Evolutionary conservation across 2,888 invertebrate species (phyloP).

Genomic region (Aleiodes testaceus): DNA sequence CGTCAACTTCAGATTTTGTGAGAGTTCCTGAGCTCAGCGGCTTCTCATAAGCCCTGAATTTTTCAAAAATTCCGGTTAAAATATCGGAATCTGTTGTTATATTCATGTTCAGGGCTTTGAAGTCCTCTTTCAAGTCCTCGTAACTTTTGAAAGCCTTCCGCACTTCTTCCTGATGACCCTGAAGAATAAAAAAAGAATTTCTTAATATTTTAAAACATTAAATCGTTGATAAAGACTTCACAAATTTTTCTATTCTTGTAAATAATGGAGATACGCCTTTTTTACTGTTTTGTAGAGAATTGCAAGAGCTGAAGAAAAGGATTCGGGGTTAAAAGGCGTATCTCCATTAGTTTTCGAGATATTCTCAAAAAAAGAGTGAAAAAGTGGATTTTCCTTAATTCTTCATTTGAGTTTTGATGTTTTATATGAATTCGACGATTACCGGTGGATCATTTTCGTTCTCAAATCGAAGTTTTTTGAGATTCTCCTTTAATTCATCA

Average conservation of each 20-base stretch:
- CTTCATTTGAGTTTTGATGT: no score
- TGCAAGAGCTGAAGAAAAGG: not conserved
- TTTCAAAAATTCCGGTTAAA: slow-evolving; percentile 75
- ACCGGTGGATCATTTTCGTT: slow-evolving; percentile 54
- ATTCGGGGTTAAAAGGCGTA: no score
- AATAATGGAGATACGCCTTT: not conserved
- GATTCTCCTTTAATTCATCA: slow-evolving; percentile 63
- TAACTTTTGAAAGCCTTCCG: slow-evolving; percentile 76
- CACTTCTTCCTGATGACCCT: slow-evolving; percentile 65
- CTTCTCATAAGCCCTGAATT: slow-evolving; percentile 70
- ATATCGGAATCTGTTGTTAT: slow-evolving; percentile 82
- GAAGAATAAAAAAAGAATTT: slow-evolving; percentile 48
- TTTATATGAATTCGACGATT: slow-evolving; percentile 30
- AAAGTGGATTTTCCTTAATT: no score
- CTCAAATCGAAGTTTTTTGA: slow-evolving; percentile 65
- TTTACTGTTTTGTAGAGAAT: not conserved
- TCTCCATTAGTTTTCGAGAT: not conserved
- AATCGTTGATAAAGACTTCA: not conserved
- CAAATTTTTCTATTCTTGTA: no score
- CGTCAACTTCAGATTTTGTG: slow-evolving; percentile 61
- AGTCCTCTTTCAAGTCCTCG: slow-evolving; percentile 80
- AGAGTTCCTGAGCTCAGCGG: slow-evolving; percentile 58
- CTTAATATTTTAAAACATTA: no score
- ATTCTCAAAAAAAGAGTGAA: not conserved
- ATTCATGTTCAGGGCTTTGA: slow-evolving; percentile 77